Conservation (phyloP, 2,113 vertebrate genomes). For the Nycticorax nycticorax region DNA sequence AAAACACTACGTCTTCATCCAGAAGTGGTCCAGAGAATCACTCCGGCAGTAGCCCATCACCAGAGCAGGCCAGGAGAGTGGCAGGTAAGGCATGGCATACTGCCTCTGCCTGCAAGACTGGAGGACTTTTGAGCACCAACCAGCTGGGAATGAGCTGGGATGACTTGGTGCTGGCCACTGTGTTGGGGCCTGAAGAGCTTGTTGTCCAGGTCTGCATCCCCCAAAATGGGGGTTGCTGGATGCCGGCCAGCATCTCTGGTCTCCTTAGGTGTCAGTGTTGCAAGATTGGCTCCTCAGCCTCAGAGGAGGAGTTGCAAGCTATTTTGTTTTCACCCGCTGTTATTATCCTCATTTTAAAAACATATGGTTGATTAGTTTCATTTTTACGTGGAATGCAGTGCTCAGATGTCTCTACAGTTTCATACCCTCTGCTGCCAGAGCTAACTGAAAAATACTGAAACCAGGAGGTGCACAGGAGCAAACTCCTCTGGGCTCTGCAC, state of each 20-base stretch:
- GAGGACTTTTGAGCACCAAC: background rate
- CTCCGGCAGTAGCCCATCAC: background rate
- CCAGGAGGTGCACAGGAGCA: background rate
- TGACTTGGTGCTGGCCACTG: background rate
- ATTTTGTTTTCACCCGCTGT: background rate
- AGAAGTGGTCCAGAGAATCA: background rate
- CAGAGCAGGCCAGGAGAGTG: background rate
- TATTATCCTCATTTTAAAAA: background rate
- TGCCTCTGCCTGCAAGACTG: background rate
- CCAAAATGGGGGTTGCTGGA: background rate
- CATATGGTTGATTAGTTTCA: conserved; percentile 25
- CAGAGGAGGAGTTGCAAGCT: background rate
- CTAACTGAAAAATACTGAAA: conserved; percentile 5
- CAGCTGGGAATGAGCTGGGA: background rate
- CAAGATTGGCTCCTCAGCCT: background rate
- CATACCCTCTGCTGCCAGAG: background rate
- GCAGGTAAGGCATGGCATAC: accelerated
- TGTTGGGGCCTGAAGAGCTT: background rate
- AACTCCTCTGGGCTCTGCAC: background rate
- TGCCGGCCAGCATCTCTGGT: background rate
- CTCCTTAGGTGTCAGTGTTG: background rate
- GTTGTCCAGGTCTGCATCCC: background rate
- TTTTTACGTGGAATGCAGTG: background rate
- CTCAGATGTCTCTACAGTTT: conserved; percentile 29
- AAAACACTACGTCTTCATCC: background rate